Evolutionary conservation across 2,113 vertebrate genomes (phyloP), one percentile per base, ranked within the genome.

Genomic region (Motacilla tschutschensis): DNA sequence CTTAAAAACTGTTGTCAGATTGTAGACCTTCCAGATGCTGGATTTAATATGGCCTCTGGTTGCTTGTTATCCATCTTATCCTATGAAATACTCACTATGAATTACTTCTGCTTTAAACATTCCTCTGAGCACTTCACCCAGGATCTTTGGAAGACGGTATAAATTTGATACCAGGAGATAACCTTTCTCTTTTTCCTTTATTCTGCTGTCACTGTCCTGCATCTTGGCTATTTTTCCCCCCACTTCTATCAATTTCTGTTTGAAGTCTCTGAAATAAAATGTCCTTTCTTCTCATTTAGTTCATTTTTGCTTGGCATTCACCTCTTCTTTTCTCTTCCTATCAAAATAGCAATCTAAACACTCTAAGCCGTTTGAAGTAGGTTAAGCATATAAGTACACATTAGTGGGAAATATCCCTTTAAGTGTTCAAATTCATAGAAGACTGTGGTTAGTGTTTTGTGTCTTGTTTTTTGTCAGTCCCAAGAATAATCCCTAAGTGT

Each of bases 391-490:
- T 66, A 62, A 84, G 28, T 53, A 31, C 3, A 5, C 35, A 38
- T 67, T 78, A 71, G 50, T 85, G 89, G 79, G 47, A 40, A 79
- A 63, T 85, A 69, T 44, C 36, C 16, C 40, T 63, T 64, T 66
- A 83, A 47, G 29, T 79, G 57, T 71, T 90, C 63, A 44, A 47
- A 77, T 60, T 46, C 75, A 76, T 48, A 79, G 76, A 64, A 78
- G 85, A 9, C 29, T 73, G 44, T 74, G 29, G 21, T 78, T 55
- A 43, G 63, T 41, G 73, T 76, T 87, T 72, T 88, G 86, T 91
- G 72, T 72, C 58, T 75, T 83, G 67, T 46, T 77, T 86, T 87
- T 62, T 88, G 91, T 95, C 55, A 75, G 72, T 85, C 82, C 89
- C 47, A 74, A 85, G 43, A 79, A 73, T 89, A 91, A 93, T 91